Evolutionary conservation across 2,797 vertebrate genomes (phyloP).

Genomic region (Podarcis siculus): DNA sequence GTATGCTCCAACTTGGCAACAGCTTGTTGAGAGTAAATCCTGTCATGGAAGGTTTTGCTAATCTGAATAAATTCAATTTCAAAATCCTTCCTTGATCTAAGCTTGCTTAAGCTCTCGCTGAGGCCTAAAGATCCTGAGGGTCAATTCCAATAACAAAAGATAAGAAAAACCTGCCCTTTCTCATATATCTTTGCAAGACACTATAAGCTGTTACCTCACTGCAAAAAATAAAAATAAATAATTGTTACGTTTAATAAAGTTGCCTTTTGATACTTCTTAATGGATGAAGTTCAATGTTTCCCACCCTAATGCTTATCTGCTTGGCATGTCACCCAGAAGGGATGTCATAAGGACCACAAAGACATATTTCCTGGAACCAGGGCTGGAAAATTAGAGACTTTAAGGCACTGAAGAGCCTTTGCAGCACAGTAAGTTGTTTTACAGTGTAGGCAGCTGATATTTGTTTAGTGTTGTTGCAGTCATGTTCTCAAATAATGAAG

Average conservation of each 20-base stretch:
- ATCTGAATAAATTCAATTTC: conserved; percentile 92
- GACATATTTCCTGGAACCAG: neutral
- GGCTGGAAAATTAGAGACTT: conserved; percentile 4
- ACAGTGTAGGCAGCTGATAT: neutral
- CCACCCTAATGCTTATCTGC: conserved; percentile 44
- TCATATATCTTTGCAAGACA: conserved; percentile 75
- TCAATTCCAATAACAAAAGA: conserved; percentile 86
- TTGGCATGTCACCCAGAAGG: conserved; percentile 45
- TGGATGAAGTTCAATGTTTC: conserved; percentile 70
- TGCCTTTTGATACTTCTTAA: conserved; percentile 71
- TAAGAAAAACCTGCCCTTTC: conserved; percentile 77
- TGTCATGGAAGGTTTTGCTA: conserved; percentile 82
- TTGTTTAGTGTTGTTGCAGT: conserved; percentile 6
- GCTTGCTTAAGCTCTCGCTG: conserved; percentile 83
- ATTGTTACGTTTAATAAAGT: conserved; percentile 78
- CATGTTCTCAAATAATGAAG: neutral
- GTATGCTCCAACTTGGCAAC: conserved; percentile 79
- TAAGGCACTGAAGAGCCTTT: neutral
- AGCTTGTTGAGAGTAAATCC: conserved; percentile 89
- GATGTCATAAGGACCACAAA: neutral
- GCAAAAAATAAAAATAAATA: conserved; percentile 51
- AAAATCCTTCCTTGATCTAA: conserved; percentile 92
- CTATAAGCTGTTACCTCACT: conserved; percentile 77
- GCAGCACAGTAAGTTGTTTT: neutral
- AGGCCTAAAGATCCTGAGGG: conserved; percentile 83